Evolutionary conservation across 2,888 invertebrate species (phyloP), one percentile per base, ranked within the genome.

Genomic region (Xylophagus ater): DNA sequence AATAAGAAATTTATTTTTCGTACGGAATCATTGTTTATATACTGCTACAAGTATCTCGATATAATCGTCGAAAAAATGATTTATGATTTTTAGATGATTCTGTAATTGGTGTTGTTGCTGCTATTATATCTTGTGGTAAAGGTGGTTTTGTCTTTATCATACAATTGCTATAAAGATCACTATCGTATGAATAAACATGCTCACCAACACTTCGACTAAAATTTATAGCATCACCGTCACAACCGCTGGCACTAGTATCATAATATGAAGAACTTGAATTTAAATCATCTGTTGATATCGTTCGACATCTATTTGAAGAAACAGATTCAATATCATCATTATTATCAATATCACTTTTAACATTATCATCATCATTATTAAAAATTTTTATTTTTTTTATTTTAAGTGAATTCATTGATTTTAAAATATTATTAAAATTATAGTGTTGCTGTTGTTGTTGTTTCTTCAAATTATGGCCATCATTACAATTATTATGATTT

Each of bases 121-220:
- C 5, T 7, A 7, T 21, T 7, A 9, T 6, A 7, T 21, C 21
- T 21, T 21, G 21, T 21, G 44, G 44, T 12, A 44, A 30, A n/a
- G 44, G 44, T 15, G 44, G 44, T 28, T 44, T 44, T 2, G 44
- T 32, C 17, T 44, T 44, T 17, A 43, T 37, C 43, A 43, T n/a
- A 9, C 33, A 10, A 19, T 17, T 37, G 14, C 30, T 34, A 13
- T 37, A 34, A n/a, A 37, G 34, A 23, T 40, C 40, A 23, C 24
- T 32, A 8, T 29, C 40, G 9, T n/a, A n/a, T n/a, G n/a, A n/a
- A n/a, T n/a, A n/a, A n/a, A n/a, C n/a, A n/a, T n/a, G n/a, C n/a
- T n/a, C n/a, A n/a, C n/a, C n/a, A n/a, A n/a, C n/a, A n/a, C n/a
- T n/a, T n/a, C n/a, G n/a, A n/a, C n/a, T n/a, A n/a, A n/a, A n/a